Conservation (phyloP, 1,140 invertebrate genomes). For the Conopomorpha cramerella region DNA sequence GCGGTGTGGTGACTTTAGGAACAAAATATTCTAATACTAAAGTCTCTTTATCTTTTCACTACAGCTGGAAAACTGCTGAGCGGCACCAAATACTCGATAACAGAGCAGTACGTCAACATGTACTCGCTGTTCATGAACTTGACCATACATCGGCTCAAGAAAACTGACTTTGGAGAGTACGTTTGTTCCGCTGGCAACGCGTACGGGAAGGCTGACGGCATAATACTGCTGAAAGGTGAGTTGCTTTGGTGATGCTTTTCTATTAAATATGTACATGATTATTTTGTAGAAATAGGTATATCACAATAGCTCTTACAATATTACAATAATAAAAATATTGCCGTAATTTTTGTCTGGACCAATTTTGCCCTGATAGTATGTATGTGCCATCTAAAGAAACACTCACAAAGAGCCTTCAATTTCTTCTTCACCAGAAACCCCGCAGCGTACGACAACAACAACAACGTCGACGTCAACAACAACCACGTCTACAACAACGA, state of each 20-base stretch:
- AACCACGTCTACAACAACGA: conserved; percentile 28
- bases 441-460: conserved; percentile 40
- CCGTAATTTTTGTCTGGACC: too few relatives aligned
- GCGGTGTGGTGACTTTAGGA: too few relatives aligned
- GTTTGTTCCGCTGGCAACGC: conserved; percentile 76
- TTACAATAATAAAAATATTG: too few relatives aligned
- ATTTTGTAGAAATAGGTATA: too few relatives aligned
- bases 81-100: conserved; percentile 74
- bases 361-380: too few relatives aligned
- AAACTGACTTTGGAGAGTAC: conserved; percentile 78
- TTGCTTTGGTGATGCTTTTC: conserved; percentile 1
- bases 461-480: conserved; percentile 41
- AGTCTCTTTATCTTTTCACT: too few relatives aligned
- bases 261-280: too few relatives aligned
- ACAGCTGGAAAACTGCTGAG: conserved; percentile 65
- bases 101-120: conserved; percentile 68
- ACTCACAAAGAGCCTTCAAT: too few relatives aligned
- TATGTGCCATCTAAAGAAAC: too few relatives aligned
- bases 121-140: conserved; percentile 81
- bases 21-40: too few relatives aligned
- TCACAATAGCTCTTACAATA: too few relatives aligned
- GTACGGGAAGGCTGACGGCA: conserved; percentile 73
- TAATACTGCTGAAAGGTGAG: conserved; percentile 64
- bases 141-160: conserved; percentile 74
- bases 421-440: conserved; percentile 42